Evolutionary conservation across 35 echinoderm and acorn worm genomes (phyloP).

Genomic region (Holothuria glaberrima): DNA sequence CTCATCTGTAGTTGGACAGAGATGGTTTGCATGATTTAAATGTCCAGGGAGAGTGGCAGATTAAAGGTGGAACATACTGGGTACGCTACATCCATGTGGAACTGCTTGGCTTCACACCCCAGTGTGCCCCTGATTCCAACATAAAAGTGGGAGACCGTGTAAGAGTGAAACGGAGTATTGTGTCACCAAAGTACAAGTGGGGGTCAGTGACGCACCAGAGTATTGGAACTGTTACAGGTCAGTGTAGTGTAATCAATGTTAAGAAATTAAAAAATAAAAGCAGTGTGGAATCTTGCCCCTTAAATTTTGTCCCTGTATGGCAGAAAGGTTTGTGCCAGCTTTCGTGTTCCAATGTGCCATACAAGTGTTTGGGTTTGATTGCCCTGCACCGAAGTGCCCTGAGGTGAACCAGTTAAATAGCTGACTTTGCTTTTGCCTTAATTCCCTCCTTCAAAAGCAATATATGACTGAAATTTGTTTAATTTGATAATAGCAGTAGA

Average conservation of each 20-base stretch:
- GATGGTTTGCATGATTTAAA: slow-evolving; percentile 97
- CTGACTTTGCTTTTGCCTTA: too few species aligned
- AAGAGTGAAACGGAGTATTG: slow-evolving; percentile 72
- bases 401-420: too few species aligned
- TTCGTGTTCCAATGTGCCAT: too few species aligned
- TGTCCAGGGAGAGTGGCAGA: slow-evolving; percentile 97
- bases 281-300: too few species aligned
- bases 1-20: slow-evolving; percentile 76
- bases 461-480: too few species aligned
- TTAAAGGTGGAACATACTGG: slow-evolving; percentile 97
- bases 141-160: slow-evolving; percentile 98
- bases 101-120: slow-evolving; percentile 78
- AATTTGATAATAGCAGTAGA: too few species aligned
- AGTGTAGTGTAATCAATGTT: background rate
- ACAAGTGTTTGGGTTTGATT: too few species aligned
- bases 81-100: slow-evolving; percentile 99
- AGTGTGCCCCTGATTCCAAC: slow-evolving; percentile 84
- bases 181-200: slow-evolving; percentile 96
- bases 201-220: slow-evolving; percentile 96
- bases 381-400: too few species aligned
- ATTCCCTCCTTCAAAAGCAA: too few species aligned
- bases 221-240: slow-evolving; percentile 93
- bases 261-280: too few species aligned
- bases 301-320: too few species aligned
- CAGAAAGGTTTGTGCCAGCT: too few species aligned